Evolutionary conservation across 2,113 vertebrate genomes (phyloP).

Genomic region (Nycticorax nycticorax): DNA sequence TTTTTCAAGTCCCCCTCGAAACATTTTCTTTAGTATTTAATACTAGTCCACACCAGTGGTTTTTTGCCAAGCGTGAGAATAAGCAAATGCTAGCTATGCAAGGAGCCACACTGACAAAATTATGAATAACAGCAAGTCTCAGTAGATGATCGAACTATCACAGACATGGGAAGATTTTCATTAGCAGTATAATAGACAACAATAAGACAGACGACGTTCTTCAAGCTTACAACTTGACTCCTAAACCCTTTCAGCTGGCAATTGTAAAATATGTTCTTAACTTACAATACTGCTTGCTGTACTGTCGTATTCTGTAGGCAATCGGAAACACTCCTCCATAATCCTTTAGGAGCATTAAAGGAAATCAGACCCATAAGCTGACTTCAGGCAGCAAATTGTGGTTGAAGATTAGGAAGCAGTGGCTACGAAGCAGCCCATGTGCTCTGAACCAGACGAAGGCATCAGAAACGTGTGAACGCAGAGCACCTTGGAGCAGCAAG

Average conservation of each 20-base stretch:
- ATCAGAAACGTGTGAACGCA: accelerated
- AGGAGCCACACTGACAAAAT: background rate
- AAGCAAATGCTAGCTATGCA: background rate
- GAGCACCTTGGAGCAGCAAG: background rate
- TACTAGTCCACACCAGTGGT: accelerated
- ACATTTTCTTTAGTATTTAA: background rate
- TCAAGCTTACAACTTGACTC: background rate
- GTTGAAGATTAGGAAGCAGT: background rate
- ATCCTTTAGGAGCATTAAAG: background rate
- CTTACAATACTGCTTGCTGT: background rate
- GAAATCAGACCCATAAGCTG: background rate
- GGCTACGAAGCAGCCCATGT: accelerated
- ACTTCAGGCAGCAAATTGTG: background rate
- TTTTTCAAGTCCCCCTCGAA: background rate
- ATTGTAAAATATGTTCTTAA: background rate
- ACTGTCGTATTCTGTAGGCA: background rate
- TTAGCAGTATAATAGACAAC: background rate
- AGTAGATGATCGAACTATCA: background rate
- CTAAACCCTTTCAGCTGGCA: background rate
- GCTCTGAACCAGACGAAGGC: background rate
- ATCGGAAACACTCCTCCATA: background rate
- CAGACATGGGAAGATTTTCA: background rate
- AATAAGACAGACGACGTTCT: background rate
- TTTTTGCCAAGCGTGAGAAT: background rate
- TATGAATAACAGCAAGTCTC: accelerated